Evolutionary conservation across 2,113 vertebrate species (phyloP), one percentile per base, ranked within the genome.

Genomic region (Sebastes schlegelii): DNA sequence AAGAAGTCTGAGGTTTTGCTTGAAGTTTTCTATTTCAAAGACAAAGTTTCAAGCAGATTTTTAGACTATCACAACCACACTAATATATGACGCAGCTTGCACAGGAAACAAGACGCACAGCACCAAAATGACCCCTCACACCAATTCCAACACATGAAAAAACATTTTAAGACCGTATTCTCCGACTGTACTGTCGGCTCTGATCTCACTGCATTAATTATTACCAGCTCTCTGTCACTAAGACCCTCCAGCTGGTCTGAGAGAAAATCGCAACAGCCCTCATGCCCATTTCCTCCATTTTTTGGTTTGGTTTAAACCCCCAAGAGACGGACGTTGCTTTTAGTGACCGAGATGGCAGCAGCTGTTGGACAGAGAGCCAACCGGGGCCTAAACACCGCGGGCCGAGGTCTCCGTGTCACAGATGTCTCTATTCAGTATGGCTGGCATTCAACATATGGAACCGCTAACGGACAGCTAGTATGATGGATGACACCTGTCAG

Each of bases 401-500:
- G 74, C 78, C 73, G 13, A 17, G 64, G 77, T 82, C 62, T 74
- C 55, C 61, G 61, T 91, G 92, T 90, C 92, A 90, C 91, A 92
- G 91, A 93, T 93, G 91, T 92, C 86, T 88, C 86, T 78, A 68
- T 80, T 85, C 89, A 83, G 85, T 74, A 16, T 82, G 88, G 83
- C 76, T 10, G 58, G 61, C 91, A 43, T 84, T 84, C 81, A 93
- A 88, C 95, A 95, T 95, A 95, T 94, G 95, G 92, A 94, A 79
- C 60, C 79, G 46, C 90, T 93, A 94, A 94, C 88, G 55, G 87
- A 90, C 77, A 78, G 90, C 81, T 74, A 93, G 85, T 90, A 61
- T 95, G 94, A 95, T 95, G 89, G 94, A 95, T 95, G 88, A 89
- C 67, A 84, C 80, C 92, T 93, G 93, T 94, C 94, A 95, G 71